phyloP scores from a whole-genome alignment of 2,888 invertebrate genomes.

The Lymantria dispar region DNA sequence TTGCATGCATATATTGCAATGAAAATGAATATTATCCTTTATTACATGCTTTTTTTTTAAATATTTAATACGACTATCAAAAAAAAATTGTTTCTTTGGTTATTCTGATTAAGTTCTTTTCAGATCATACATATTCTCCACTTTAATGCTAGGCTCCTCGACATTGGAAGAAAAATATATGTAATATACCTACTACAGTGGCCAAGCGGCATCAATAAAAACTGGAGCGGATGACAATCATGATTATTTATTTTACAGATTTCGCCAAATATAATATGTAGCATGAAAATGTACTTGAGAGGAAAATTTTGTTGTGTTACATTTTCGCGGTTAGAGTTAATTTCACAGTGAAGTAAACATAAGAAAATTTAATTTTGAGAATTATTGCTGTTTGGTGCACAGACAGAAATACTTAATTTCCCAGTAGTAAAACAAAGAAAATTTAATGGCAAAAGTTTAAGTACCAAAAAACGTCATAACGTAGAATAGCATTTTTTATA shows the following conservation, averaged over 20 bases:
- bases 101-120: constrained; percentile 19
- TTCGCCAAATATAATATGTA: constrained; percentile 14
- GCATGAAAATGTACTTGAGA: constrained; percentile 25
- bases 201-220: too few relatives aligned
- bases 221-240: too few relatives aligned
- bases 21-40: too few relatives aligned
- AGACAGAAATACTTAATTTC: constrained; percentile 11
- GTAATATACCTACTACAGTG: too few relatives aligned
- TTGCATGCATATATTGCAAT: too few relatives aligned
- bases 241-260: too few relatives aligned
- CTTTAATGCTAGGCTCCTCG: too few relatives aligned
- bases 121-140: too few relatives aligned
- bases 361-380: constrained; percentile 18
- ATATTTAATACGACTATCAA: too few relatives aligned
- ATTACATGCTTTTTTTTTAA: too few relatives aligned
- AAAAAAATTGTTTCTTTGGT: too few relatives aligned
- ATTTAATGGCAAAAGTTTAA: constrained; percentile 6
- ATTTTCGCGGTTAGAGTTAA: constrained; percentile 15
- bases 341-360: constrained; percentile 14
- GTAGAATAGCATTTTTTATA: background rate
- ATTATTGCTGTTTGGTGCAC: constrained; percentile 10
- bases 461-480: background rate
- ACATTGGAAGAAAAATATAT: too few relatives aligned
- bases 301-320: constrained; percentile 19
- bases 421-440: constrained; percentile 12